Evolutionary conservation across 2,113 vertebrate genomes (phyloP).

Genomic region (Ceuthmochares aereus): DNA sequence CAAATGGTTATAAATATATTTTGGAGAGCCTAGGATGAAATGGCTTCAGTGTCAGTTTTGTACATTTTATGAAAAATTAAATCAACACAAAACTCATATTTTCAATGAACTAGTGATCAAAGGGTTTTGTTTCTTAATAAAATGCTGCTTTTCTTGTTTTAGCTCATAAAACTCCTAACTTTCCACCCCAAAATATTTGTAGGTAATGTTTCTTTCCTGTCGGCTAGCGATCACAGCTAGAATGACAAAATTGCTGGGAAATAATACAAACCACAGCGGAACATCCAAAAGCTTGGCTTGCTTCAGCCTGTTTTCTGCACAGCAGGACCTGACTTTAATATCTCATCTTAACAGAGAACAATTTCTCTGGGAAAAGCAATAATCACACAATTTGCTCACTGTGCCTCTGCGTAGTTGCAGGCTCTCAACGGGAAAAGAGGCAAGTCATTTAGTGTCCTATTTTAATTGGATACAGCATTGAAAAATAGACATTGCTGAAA

Average conservation of each 20-base stretch:
- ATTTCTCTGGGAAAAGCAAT: conserved; percentile 52
- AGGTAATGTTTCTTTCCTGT: background rate
- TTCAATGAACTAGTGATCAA: background rate
- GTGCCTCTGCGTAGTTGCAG: background rate
- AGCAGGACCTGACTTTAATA: conserved; percentile 60
- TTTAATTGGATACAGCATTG: conserved; percentile 31
- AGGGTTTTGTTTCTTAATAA: background rate
- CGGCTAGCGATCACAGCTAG: background rate
- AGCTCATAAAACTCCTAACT: background rate
- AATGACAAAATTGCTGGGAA: conserved; percentile 9
- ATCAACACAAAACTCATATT: background rate
- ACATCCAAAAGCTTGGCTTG: conserved; percentile 34
- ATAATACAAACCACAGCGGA: background rate
- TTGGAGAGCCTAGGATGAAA: background rate
- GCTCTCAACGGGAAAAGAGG: conserved; percentile 28
- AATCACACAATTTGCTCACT: conserved; percentile 46
- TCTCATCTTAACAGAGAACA: conserved; percentile 58
- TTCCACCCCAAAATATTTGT: background rate
- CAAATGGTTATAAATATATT: accelerated
- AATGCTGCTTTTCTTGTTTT: background rate
- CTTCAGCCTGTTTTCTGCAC: conserved; percentile 66
- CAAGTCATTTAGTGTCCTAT: conserved; percentile 23
- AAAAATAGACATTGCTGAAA: background rate
- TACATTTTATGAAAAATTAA: background rate
- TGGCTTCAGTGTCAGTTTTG: background rate